phyloP scores from a whole-genome alignment of 2,888 invertebrate species.

The Sipunculus nudus region DNA sequence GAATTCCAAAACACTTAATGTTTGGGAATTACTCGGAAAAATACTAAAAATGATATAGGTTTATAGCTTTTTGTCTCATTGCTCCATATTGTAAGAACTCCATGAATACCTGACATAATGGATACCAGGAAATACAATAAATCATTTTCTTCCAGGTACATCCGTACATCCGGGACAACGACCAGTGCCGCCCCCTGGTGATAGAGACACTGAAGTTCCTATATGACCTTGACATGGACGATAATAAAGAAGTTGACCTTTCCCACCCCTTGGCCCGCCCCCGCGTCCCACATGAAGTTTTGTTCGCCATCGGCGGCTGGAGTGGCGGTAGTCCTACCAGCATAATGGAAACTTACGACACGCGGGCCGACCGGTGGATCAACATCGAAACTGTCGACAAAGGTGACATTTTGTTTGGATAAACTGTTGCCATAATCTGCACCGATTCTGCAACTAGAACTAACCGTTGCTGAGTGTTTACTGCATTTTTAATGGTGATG shows the following conservation, averaged over 20 bases:
- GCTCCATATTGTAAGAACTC: too few species aligned
- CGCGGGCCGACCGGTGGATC: conserved; percentile 64
- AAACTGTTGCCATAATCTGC: too few species aligned
- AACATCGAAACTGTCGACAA: conserved; percentile 28
- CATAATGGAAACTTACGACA: conserved; percentile 66
- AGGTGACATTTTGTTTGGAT: too few species aligned
- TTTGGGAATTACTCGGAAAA: too few species aligned
- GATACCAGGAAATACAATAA: too few species aligned
- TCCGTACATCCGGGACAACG: conserved; percentile 83
- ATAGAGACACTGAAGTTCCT: conserved; percentile 91
- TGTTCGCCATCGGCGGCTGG: conserved; percentile 72
- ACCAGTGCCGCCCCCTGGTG: conserved; percentile 85
- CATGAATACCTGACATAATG: too few species aligned
- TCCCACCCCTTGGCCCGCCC: conserved; percentile 75
- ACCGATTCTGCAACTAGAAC: too few species aligned
- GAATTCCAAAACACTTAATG: too few species aligned
- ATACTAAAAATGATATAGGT: too few species aligned
- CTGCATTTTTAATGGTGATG: too few species aligned
- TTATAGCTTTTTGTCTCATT: too few species aligned
- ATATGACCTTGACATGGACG: conserved; percentile 90
- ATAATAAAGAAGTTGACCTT: conserved; percentile 72
- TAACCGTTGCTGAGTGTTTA: too few species aligned
- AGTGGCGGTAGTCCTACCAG: conserved; percentile 82
- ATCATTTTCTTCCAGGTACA: conserved; percentile 77
- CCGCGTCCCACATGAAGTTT: conserved; percentile 71